Percentiles rank a stretch among this genome's conserved stretches.
Conservation (phyloP, 2,888 invertebrate genomes). For the Yponomeuta malinellus region DNA sequence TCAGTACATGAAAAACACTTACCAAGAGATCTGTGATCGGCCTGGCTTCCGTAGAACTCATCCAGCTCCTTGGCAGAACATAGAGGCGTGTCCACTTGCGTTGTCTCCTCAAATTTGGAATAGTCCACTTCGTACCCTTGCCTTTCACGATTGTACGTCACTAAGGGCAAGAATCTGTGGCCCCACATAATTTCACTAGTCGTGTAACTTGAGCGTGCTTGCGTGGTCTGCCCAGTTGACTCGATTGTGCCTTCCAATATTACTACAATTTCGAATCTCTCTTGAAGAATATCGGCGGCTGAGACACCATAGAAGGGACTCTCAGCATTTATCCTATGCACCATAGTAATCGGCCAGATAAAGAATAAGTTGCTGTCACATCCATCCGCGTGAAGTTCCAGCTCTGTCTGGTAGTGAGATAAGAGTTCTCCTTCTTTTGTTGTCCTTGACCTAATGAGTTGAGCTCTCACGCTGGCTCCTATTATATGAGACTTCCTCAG, state of each 20-base stretch:
- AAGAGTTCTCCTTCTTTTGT: constrained; percentile 91
- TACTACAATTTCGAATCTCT: constrained; percentile 89
- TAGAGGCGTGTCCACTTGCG: constrained; percentile 86
- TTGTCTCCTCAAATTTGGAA: constrained; percentile 86
- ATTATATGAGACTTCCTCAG: constrained; percentile 94
- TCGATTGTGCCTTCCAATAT: constrained; percentile 89
- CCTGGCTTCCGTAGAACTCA: constrained; percentile 78
- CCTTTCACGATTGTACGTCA: constrained; percentile 83
- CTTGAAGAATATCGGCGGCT: constrained; percentile 86
- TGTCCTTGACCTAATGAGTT: constrained; percentile 86
- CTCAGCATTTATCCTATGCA: constrained; percentile 87
- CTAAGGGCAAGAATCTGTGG: constrained; percentile 84
- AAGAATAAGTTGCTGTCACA: constrained; percentile 90
- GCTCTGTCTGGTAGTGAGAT: constrained; percentile 87
- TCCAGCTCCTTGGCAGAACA: constrained; percentile 81
- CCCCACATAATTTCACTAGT: constrained; percentile 89
- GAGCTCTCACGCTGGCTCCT: constrained; percentile 89
- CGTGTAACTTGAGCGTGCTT: constrained; percentile 85
- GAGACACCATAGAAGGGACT: constrained; percentile 92
- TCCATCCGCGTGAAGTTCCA: constrained; percentile 82
- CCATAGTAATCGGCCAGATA: constrained; percentile 95
- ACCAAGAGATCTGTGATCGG: constrained; percentile 74
- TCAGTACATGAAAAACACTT: constrained; percentile 32
- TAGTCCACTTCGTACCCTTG: constrained; percentile 88
- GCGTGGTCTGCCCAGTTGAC: constrained; percentile 85